phyloP scores from a whole-genome alignment of 2,888 invertebrate species.

The Papilio protenor region DNA sequence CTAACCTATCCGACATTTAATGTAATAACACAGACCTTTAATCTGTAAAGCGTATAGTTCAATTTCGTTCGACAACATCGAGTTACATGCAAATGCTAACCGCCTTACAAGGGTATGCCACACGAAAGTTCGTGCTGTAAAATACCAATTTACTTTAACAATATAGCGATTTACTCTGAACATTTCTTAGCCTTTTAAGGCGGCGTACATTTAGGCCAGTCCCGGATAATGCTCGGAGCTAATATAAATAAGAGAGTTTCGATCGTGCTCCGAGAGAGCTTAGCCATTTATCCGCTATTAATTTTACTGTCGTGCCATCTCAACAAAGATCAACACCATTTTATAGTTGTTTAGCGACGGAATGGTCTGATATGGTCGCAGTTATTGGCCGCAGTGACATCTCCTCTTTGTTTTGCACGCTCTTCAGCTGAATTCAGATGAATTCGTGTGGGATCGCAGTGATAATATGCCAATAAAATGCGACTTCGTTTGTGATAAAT shows the following conservation, averaged over 20 bases:
- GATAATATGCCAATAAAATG: conserved; percentile 46
- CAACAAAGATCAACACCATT: conserved; percentile 52
- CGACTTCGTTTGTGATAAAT: conserved; percentile 26
- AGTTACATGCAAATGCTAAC: conserved; percentile 48
- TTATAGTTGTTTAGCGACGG: conserved; percentile 49
- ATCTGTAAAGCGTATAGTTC: conserved; percentile 48
- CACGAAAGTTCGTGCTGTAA: conserved; percentile 76
- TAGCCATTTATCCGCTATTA: conserved; percentile 63
- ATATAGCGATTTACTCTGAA: conserved; percentile 77
- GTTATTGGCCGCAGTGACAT: conserved; percentile 43
- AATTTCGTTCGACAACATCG: conserved; percentile 47
- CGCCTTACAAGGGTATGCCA: conserved; percentile 68
- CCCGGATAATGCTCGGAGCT: conserved; percentile 64
- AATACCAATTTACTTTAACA: conserved; percentile 82
- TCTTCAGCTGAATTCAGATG: conserved; percentile 25
- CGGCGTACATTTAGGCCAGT: conserved; percentile 71
- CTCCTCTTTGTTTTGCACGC: conserved; percentile 44
- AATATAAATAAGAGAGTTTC: conserved; percentile 62
- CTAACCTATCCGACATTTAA: conserved; percentile 50
- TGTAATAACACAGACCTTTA: conserved; percentile 34
- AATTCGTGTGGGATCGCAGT: conserved; percentile 40
- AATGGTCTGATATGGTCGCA: conserved; percentile 36
- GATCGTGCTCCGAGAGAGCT: conserved; percentile 53
- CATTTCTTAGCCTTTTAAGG: conserved; percentile 76
- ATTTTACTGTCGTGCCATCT: conserved; percentile 63